phyloP scores from a whole-genome alignment of 2,113 vertebrate genomes.

The Salvelinus fontinalis region DNA sequence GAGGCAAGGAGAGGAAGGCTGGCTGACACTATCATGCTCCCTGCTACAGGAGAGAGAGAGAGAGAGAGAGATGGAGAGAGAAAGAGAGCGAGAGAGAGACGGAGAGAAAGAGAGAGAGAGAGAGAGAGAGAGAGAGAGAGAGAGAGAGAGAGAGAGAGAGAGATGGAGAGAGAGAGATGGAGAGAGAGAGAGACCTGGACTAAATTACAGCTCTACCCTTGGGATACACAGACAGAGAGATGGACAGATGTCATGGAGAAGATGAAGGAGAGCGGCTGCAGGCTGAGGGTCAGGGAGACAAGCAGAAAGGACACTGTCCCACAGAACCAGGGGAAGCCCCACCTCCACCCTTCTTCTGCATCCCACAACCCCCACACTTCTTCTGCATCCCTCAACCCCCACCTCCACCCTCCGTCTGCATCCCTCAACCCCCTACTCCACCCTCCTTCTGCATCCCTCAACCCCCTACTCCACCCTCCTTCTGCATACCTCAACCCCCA shows the following conservation, averaged over 20 bases:
- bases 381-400: neutral
- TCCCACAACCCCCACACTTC: neutral
- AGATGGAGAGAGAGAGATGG: neutral
- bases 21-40: neutral
- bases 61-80: neutral
- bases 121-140: neutral
- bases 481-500: neutral
- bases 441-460: no score
- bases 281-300: conserved; percentile 26
- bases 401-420: no score
- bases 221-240: conserved; percentile 57
- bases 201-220: conserved; percentile 34
- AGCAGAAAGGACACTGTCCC: neutral
- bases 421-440: no score
- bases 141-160: neutral
- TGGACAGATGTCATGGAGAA: neutral
- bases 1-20: no score
- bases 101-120: neutral
- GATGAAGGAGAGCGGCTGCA: conserved; percentile 31
- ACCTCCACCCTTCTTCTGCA: neutral
- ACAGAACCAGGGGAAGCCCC: neutral
- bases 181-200: conserved; percentile 6
- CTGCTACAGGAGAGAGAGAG: neutral
- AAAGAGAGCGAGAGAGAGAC: conserved; percentile 11
- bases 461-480: neutral